Evolutionary conservation across 2,113 vertebrate species (phyloP), one percentile per base, ranked within the genome.

Genomic region (Parotia lawesii): DNA sequence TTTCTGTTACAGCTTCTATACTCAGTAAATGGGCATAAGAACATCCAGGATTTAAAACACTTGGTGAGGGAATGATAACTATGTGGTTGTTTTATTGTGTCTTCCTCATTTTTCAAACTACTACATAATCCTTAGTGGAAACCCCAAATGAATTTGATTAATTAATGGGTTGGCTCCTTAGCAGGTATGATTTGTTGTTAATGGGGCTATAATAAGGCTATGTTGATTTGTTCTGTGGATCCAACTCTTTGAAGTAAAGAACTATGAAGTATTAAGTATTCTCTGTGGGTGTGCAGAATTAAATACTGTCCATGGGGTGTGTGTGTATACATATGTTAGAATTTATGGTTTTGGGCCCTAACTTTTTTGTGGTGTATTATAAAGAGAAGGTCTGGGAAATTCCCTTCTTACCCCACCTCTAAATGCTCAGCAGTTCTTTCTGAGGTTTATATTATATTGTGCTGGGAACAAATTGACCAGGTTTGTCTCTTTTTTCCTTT

Each of bases 141-240:
- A 84, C 48, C 37, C 65, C 37, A 87, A 72, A 80, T 89, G 17
- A 85, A 58, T 94, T 75, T 85, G 69, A 65, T 94, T 92, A 89
- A 89, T 91, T 84, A 89, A 87, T 71, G 70, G 40, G 11, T 48
- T 3, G 1, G 47, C 64, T 96, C 64, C 56, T 80, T 92, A 80
- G 60, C 47, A 87, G 67, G 50, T 94, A 82, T 57, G 57, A 67
- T 83, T 90, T 89, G 56, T 62, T 93, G 58, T 89, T 87, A 93
- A 85, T 82, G 51, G 88, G 82, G 33, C 67, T 85, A 7, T 87
- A 95, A 73, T 65, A 76, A 58, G 38, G 29, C 60, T 77, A 13
- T 78, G 73, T 47, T 88, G 75, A 83, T 87, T 90, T 77, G 60
- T 40, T 62, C 47, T 0, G 1, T 35, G 42, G 35, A 79, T 79